Evolutionary conservation across 2,113 vertebrate genomes (phyloP), one percentile per base, ranked within the genome.

Genomic region (Ammodytes marinus): DNA sequence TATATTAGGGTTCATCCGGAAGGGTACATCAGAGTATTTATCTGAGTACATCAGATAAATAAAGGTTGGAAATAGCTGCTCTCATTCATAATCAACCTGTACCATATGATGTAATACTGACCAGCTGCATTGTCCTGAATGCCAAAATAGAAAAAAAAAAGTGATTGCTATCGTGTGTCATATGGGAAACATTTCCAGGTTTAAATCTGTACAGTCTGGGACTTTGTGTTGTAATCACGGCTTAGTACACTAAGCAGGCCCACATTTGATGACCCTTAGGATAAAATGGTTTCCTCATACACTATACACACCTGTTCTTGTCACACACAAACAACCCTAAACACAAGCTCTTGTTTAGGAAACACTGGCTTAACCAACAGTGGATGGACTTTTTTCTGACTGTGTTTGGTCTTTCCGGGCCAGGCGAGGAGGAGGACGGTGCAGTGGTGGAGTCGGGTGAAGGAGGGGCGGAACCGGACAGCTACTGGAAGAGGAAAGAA

Each of bases 401-500:
- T 45, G 42, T 54, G 4, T 73, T 45, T 77, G 12, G 2, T 65
- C 19, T 55, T 53, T 17, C 57, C 69, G 86, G 55, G 53, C 69
- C 58, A 78, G 87, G 85, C 73, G 94, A 93, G 74, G 92, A 92
- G 67, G 92, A 92, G 39, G 90, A 89, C 4, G 83, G 86, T 42
- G 77, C 74, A 0, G 37, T 69, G 47, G 85, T 82, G 71, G 87
- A 90, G 53, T 84, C 89, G 43, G 86, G 79, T 53, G 91, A 92
- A 55, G 92, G 82, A 49, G 91, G 65, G 35, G 74, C 43, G 71
- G 95, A 94, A 76, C 61, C 88, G 7, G 92, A 91, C 59, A 94
- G 80, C 83, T 94, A 94, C 93, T 96, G 95, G 95, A 95, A 90
- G 85, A 94, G 85, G 88, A 95, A 94, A 74, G 92, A 92, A 61